phyloP scores from a whole-genome alignment of 2,888 invertebrate genomes.

The Chrysina gloriosa region DNA sequence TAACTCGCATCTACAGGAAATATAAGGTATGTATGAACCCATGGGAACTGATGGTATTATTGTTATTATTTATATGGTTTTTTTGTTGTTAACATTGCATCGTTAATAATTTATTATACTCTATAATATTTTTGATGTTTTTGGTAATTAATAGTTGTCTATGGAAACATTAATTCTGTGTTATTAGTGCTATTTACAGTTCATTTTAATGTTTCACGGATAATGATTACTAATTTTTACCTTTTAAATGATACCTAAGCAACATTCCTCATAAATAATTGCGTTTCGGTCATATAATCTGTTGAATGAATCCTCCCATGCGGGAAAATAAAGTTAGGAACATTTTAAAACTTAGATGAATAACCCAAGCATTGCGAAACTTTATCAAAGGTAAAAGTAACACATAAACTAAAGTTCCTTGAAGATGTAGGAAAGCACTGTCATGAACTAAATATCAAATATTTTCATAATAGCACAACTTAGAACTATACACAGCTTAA shows the following conservation, averaged over 20 bases:
- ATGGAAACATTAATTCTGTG: conserved; percentile 9
- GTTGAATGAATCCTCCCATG: too few relatives aligned
- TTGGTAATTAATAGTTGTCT: conserved; percentile 22
- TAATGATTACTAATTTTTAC: conserved; percentile 12
- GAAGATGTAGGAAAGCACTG: too few relatives aligned
- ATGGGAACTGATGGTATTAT: conserved; percentile 36
- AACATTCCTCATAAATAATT: too few relatives aligned
- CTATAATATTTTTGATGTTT: conserved; percentile 14
- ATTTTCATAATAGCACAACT: too few relatives aligned
- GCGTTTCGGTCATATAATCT: too few relatives aligned
- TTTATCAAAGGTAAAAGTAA: too few relatives aligned
- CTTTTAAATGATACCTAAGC: neutral
- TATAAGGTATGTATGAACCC: conserved; percentile 32
- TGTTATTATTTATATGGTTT: conserved; percentile 34
- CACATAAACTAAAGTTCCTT: too few relatives aligned
- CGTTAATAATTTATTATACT: conserved; percentile 25
- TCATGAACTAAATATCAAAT: too few relatives aligned
- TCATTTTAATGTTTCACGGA: conserved; percentile 24
- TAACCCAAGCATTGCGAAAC: too few relatives aligned
- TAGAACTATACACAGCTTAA: too few relatives aligned
- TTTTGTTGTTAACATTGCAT: conserved; percentile 23
- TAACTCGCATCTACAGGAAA: conserved; percentile 36
- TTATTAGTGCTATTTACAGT: conserved; percentile 31
- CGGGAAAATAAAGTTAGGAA: too few relatives aligned
- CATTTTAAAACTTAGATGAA: too few relatives aligned